These are phyloP conservation scores for Sanderia malayensis DNA, from an alignment of 30 jellyfish, hydroid and myxozoan genomes.

Conservation along the genomic window DNA sequence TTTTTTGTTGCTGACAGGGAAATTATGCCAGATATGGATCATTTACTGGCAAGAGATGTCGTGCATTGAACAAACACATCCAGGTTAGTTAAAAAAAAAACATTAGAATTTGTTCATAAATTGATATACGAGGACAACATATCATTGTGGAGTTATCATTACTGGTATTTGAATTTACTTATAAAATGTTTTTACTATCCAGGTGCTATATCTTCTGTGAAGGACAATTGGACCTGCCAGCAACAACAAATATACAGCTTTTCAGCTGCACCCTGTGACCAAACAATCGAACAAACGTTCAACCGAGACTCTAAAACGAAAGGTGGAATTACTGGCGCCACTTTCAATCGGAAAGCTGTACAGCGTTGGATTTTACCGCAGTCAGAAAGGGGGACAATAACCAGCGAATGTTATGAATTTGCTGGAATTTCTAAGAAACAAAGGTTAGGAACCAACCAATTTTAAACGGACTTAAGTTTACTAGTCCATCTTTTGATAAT, in stretches of 20 bases:
- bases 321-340: conserved; percentile 12
- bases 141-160: too few species aligned
- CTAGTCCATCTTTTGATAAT: too few species aligned
- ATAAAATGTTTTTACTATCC: background rate
- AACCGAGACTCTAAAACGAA: background rate
- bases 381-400: conserved; percentile 15
- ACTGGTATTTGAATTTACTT: background rate
- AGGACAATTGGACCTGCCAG: conserved; percentile 35
- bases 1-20: conserved; percentile 59
- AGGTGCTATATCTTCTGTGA: conserved; percentile 16
- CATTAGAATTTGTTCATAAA: too few species aligned
- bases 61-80: conserved; percentile 60
- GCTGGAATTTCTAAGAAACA: conserved; percentile 6
- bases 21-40: conserved; percentile 66
- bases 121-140: background rate
- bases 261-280: conserved; percentile 37
- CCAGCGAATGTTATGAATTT: conserved; percentile 9
- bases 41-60: conserved; percentile 70
- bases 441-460: too few species aligned
- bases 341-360: conserved; percentile 11
- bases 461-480: too few species aligned
- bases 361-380: conserved; percentile 17
- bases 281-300: conserved; percentile 20
- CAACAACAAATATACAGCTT: conserved; percentile 23
- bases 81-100: conserved; percentile 63